Evolutionary conservation across 2,888 invertebrate genomes (phyloP), one percentile per base, ranked within the genome.

Genomic region (Harmothoe impar): DNA sequence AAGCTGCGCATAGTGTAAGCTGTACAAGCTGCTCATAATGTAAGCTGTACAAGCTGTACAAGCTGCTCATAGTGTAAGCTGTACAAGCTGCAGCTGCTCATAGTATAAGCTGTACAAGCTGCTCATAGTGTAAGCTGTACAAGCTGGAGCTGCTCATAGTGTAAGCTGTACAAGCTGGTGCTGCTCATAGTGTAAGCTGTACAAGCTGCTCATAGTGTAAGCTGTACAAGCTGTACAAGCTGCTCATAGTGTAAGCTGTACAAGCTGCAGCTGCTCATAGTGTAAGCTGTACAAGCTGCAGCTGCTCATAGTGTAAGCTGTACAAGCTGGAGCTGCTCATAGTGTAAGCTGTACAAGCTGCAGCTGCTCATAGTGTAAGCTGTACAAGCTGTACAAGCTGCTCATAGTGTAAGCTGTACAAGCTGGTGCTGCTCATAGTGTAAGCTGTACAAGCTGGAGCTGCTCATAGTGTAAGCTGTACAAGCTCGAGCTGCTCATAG

Each of bases 81-180:
- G n/a, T 62, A 43, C 92, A 43, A 89, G 93, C 43, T 86, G 93
- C 35, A 92, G 93, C 68, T 92, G 92, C 92, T 90, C 91, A n/a
- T n/a, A n/a, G n/a, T n/a, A n/a, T n/a, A n/a, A n/a, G n/a, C n/a
- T n/a, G n/a, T n/a, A n/a, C n/a, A n/a, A n/a, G n/a, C n/a, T n/a
- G n/a, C n/a, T n/a, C n/a, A n/a, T n/a, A n/a, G n/a, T n/a, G n/a
- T n/a, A n/a, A n/a, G n/a, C n/a, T n/a, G n/a, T n/a, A n/a, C 68
- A 93, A 92, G 72, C 92, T 93, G 23, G 92, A 92, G 23, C 91
- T 94, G 25, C 62, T 25, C 62, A n/a, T 62, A n/a, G 1, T 62
- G 25, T 62, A 1, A 62, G 3, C 5, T 62, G 25, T 62, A 62
- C 23, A n/a, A n/a, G n/a, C n/a, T n/a, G n/a, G 5, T 62, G 5